Percentiles rank a stretch among this genome's conserved stretches.
Evolutionary conservation across 2,113 vertebrate species (phyloP).

Genomic region (Channa maculata): DNA sequence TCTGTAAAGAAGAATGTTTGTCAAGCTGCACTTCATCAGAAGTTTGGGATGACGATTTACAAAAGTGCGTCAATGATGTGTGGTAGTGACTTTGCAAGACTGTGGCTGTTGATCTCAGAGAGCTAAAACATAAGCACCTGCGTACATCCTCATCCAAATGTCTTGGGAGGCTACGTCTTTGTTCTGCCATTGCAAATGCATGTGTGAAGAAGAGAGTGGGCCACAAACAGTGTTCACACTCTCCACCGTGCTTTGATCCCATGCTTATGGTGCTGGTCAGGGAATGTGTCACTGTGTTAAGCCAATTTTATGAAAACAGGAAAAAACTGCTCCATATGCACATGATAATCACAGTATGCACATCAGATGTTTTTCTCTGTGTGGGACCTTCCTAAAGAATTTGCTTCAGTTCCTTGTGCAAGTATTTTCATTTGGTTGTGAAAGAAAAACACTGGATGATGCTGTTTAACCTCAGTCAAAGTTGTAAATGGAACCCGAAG

Average conservation of each 20-base stretch:
- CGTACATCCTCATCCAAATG: conserved; percentile 70
- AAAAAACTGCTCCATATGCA: conserved; percentile 55
- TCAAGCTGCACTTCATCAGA: conserved; percentile 13
- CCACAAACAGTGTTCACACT: conserved; percentile 34
- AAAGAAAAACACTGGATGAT: conserved; percentile 47
- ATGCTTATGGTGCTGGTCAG: conserved; percentile 65
- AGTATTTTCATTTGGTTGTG: conserved; percentile 61
- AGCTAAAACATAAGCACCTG: conserved; percentile 50
- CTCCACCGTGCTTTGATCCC: conserved; percentile 63
- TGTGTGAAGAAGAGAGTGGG: conserved; percentile 53
- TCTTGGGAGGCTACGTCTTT: conserved; percentile 72
- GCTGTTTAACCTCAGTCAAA: conserved; percentile 54
- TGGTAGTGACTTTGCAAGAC: conserved; percentile 32
- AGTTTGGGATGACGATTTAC: conserved; percentile 15
- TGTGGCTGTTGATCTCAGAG: conserved; percentile 35
- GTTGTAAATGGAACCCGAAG: conserved; percentile 70
- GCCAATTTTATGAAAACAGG: conserved; percentile 35
- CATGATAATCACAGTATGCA: conserved; percentile 72
- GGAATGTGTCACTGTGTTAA: conserved; percentile 64
- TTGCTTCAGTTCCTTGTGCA: conserved; percentile 68
- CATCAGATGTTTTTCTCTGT: conserved; percentile 56
- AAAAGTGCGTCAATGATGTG: conserved; percentile 16
- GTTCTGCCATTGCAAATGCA: conserved; percentile 72
- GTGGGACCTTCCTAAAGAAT: conserved; percentile 62
- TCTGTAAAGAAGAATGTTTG: conserved; percentile 7